phyloP scores from a whole-genome alignment of 2,113 vertebrate species.

The Atherinomorus stipes region DNA sequence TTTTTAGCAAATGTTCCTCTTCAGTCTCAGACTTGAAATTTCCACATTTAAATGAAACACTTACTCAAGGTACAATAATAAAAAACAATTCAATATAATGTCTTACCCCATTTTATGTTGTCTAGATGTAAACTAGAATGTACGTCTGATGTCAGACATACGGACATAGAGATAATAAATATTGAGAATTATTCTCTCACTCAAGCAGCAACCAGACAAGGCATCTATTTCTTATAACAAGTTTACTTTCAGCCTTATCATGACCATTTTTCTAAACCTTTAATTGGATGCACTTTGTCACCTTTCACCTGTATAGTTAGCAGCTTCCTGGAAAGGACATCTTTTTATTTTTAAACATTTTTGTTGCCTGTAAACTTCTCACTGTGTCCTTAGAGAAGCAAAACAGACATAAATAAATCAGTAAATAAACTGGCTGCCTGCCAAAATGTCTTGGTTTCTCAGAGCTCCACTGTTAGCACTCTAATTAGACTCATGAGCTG shows the following conservation, averaged over 20 bases:
- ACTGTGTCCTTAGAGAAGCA: not conserved
- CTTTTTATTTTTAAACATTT: conserved; percentile 18
- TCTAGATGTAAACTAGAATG: conserved; percentile 10
- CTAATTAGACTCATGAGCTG: conserved; percentile 77
- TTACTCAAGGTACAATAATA: conserved; percentile 12
- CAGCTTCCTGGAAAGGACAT: conserved; percentile 11
- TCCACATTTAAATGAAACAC: conserved; percentile 20
- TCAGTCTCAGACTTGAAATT: conserved; percentile 27
- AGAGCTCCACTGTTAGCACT: conserved; percentile 57
- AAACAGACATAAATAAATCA: conserved; percentile 4
- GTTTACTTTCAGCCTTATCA: conserved; percentile 37
- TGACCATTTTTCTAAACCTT: conserved; percentile 43
- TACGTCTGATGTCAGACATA: not conserved
- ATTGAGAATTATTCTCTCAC: not conserved
- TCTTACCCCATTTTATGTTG: not conserved
- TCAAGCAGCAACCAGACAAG: conserved; percentile 4
- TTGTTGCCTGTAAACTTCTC: conserved; percentile 18
- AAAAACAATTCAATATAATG: not conserved
- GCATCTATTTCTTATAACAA: conserved; percentile 1
- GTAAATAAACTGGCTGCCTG: conserved; percentile 23
- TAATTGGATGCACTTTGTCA: conserved; percentile 72
- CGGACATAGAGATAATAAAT: conserved; percentile 4
- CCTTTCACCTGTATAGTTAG: conserved; percentile 9
- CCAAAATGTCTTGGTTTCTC: conserved; percentile 35
- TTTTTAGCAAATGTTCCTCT: conserved; percentile 53